Evolutionary conservation across 2,113 vertebrate genomes (phyloP).

Genomic region (Noctilio leporinus): DNA sequence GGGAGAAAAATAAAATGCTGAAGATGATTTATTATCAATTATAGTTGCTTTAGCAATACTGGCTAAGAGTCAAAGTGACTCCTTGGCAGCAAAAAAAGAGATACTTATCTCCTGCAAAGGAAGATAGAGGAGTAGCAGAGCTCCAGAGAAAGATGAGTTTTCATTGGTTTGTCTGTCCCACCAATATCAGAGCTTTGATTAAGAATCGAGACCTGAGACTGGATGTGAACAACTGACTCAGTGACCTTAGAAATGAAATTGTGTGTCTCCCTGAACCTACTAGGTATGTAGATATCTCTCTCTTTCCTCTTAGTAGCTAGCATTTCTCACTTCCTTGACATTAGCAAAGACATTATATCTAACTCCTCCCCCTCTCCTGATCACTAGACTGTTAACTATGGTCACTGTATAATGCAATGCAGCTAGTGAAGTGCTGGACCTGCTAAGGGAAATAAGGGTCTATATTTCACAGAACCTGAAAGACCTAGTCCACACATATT

Average conservation of each 20-base stretch:
- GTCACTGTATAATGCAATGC: background rate
- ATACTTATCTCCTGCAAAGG: background rate
- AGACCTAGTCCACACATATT: background rate
- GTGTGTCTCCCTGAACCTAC: background rate
- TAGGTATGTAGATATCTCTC: background rate
- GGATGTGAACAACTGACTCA: background rate
- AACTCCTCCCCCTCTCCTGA: background rate
- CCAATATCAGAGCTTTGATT: background rate
- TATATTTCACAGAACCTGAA: background rate
- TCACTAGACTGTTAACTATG: background rate
- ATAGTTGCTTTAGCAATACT: background rate
- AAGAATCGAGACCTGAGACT: background rate
- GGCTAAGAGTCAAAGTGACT: constrained; percentile 34
- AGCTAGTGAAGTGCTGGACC: background rate
- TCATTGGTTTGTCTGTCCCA: background rate
- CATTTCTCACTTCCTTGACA: background rate
- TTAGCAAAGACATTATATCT: background rate
- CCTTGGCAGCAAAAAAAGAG: background rate
- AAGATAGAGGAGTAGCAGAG: background rate
- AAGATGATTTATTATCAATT: background rate
- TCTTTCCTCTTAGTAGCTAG: background rate
- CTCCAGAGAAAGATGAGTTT: background rate
- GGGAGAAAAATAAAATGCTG: background rate
- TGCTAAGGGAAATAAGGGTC: background rate
- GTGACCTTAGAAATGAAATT: background rate